Evolutionary conservation across 1,140 invertebrate species (phyloP), one percentile per base, ranked within the genome.

Genomic region (Drosophila teissieri): DNA sequence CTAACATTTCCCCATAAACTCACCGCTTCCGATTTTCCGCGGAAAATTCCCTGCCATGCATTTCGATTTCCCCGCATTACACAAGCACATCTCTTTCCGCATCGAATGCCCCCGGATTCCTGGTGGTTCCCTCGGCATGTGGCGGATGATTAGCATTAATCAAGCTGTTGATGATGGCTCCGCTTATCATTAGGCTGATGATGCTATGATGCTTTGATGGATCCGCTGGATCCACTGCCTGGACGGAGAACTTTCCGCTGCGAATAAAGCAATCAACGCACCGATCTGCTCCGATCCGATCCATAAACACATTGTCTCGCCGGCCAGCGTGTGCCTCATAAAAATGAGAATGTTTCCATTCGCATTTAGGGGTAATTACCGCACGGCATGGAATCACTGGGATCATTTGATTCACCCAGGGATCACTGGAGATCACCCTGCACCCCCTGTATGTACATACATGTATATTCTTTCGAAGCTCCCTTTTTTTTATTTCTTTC

Each of bases 131-230:
- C 27, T 17, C 57, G 46, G 76, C 45, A 56, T 52, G 51, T 56
- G 76, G 42, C 53, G 37, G 67, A 60, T 77, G 55, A 80, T 76
- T 76, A 75, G 60, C 72, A 64, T 40, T 46, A 72, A 72, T 81
- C 56, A 72, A 75, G 57, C 36, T 42, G 46, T 40, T 64, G 61
- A 80, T 60, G 67, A 74, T 80, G 37, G 54, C 44, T 58, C 14
- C 54, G 65, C 51, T 77, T 80, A 80, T 77, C 78, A 67, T 73
- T 45, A 65, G 48, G 42, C 56, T 60, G 40, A 53, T 51, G 45
- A 42, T 54, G 53, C 37, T 17, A 22, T 55, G 63, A 73, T 58
- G 55, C 8, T 6, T 27, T 37, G 36, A 37, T 37, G 36, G 37
- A 40, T 37, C 39, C n/a, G 5, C 15, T 15, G 39, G 40, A 44